These are phyloP conservation scores for Lepus europaeus DNA, from an alignment of 2,113 vertebrate species.

Conservation along the genomic window DNA sequence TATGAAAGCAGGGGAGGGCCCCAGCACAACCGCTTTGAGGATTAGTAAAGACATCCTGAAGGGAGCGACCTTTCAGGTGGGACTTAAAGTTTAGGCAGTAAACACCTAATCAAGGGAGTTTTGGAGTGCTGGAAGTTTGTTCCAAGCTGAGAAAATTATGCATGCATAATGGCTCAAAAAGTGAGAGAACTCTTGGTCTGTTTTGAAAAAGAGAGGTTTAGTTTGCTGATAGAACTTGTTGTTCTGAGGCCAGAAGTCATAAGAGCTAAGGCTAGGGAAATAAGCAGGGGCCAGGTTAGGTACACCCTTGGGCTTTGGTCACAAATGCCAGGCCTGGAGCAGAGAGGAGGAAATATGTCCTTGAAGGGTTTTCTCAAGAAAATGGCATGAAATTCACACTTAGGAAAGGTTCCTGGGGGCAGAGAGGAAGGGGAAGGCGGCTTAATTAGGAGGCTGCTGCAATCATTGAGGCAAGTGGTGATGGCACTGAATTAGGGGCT, in stretches of 20 bases:
- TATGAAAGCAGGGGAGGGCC: background rate
- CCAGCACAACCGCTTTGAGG: background rate
- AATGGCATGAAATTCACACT: background rate
- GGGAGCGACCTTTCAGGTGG: background rate
- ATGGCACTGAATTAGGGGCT: background rate
- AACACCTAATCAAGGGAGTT: background rate
- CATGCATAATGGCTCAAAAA: background rate
- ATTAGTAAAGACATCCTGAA: background rate
- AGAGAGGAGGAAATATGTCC: background rate
- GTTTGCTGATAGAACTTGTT: background rate
- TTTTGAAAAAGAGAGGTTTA: conserved; percentile 6
- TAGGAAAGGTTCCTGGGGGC: background rate
- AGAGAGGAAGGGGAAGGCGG: background rate
- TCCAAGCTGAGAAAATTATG: conserved; percentile 33
- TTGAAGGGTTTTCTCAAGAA: background rate
- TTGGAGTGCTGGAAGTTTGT: background rate
- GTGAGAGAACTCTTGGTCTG: background rate
- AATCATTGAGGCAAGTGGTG: background rate
- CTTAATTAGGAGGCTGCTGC: background rate
- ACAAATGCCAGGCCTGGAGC: background rate
- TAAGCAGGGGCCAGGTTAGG: background rate
- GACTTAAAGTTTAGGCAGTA: conserved; percentile 33
- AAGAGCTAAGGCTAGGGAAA: background rate
- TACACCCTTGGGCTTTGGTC: background rate
- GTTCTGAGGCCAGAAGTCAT: background rate